These are phyloP conservation scores for Hypothenemus hampei DNA, from an alignment of 1,140 invertebrate species.

Conservation along the genomic window DNA sequence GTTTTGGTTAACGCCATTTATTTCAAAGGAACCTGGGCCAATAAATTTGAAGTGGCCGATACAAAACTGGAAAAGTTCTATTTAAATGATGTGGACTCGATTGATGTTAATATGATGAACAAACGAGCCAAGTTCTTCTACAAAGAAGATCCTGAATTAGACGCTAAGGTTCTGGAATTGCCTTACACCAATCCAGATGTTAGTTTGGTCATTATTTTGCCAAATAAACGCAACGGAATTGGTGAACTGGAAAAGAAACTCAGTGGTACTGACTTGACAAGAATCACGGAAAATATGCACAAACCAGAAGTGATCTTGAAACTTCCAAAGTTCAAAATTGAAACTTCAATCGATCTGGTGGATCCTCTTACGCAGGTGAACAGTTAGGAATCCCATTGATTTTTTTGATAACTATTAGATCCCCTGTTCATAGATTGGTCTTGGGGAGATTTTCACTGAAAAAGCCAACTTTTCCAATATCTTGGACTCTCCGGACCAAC, in stretches of 20 bases:
- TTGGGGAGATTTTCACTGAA: constrained; percentile 53
- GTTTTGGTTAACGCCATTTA: constrained; percentile 80
- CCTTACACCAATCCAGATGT: constrained; percentile 54
- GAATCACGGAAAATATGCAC: constrained; percentile 13
- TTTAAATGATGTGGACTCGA: constrained; percentile 40
- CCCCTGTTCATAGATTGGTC: constrained; percentile 48
- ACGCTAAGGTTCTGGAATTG: constrained; percentile 54
- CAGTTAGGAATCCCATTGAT: no score
- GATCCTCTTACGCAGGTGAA: constrained; percentile 53
- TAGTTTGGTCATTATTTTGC: constrained; percentile 54
- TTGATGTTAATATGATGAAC: constrained; percentile 62
- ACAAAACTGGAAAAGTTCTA: constrained; percentile 49
- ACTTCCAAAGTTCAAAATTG: constrained; percentile 70
- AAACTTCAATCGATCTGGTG: constrained; percentile 56
- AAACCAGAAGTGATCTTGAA: constrained; percentile 34
- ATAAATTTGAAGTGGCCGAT: constrained; percentile 51
- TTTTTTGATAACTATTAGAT: background rate
- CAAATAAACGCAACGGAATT: background rate
- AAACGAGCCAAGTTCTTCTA: constrained; percentile 50
- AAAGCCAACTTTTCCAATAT: constrained; percentile 54
- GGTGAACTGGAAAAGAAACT: background rate
- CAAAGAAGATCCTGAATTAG: constrained; percentile 48
- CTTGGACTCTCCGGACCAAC: constrained; percentile 43
- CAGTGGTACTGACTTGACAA: background rate
- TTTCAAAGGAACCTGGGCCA: constrained; percentile 72